A percentile compares a stretch with the other conserved stretches of the same genome.
phyloP scores from a whole-genome alignment of 2,113 vertebrate genomes.

The Oxygymnocypris stewartii region DNA sequence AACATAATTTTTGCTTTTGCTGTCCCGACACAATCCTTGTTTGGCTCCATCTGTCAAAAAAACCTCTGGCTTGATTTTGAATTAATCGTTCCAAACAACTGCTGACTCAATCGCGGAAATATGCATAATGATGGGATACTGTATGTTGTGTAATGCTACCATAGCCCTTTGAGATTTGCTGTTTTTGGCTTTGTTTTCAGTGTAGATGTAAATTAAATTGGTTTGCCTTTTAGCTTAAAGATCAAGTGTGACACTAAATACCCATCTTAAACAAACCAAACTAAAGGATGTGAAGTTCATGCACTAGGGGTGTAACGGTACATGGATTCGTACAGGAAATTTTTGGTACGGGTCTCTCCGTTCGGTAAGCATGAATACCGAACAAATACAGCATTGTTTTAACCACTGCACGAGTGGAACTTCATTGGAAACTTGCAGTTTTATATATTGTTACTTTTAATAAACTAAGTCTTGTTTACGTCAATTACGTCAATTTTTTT shows the following conservation, averaged over 20 bases:
- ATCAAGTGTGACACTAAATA: neutral
- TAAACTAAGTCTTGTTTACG: no score
- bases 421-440: no score
- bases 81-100: neutral
- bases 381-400: no score
- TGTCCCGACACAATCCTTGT: conserved; percentile 18
- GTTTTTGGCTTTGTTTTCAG: neutral
- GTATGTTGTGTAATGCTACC: conserved; percentile 3
- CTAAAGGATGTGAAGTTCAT: neutral
- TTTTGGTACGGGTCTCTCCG: no score
- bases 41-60: neutral
- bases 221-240: neutral
- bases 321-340: no score
- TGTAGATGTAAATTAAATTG: neutral
- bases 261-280: neutral
- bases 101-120: neutral
- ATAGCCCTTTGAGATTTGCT: neutral
- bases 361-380: no score
- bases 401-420: no score
- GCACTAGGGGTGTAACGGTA: no score
- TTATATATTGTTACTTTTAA: no score
- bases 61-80: neutral
- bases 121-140: neutral
- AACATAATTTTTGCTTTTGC: conserved; percentile 13
- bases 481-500: no score